Percentiles rank a stretch among this genome's conserved stretches.
phyloP scores from a whole-genome alignment of 2,797 vertebrate genomes.

The Thunnus albacares region DNA sequence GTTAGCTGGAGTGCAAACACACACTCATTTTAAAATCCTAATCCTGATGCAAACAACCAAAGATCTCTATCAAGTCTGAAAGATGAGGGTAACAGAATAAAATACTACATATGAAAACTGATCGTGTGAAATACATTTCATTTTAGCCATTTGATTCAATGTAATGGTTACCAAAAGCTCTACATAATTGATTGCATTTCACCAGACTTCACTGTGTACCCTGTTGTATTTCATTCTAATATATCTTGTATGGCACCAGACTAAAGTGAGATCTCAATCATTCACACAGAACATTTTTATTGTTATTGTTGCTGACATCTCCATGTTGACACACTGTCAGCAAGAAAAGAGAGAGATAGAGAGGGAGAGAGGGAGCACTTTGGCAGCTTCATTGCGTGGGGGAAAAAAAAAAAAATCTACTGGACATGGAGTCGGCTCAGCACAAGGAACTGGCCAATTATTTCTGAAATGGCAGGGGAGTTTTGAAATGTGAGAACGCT shows the following conservation, averaged over 20 bases:
- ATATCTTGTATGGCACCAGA: constrained; percentile 65
- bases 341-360: constrained; percentile 61
- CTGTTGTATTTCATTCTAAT: constrained; percentile 70
- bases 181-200: constrained; percentile 39
- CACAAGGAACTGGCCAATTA: constrained; percentile 83
- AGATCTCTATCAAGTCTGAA: constrained; percentile 17
- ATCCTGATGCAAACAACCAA: constrained; percentile 8
- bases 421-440: constrained; percentile 73
- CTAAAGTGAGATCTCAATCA: constrained; percentile 84
- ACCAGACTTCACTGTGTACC: constrained; percentile 25
- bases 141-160: constrained; percentile 11
- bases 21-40: constrained; percentile 3
- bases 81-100: constrained; percentile 9
- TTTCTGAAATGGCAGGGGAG: constrained; percentile 86
- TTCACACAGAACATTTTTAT: constrained; percentile 76
- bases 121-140: not conserved
- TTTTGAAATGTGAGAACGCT: constrained; percentile 81
- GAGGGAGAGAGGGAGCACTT: constrained; percentile 34
- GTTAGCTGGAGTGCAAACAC: not conserved
- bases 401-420: constrained; percentile 47
- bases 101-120: not conserved
- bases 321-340: constrained; percentile 83
- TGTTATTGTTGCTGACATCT: constrained; percentile 84
- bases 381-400: constrained; percentile 70
- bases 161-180: constrained; percentile 17